Conservation (phyloP, 2,888 invertebrate species). For the Ametastegia equiseti region DNA sequence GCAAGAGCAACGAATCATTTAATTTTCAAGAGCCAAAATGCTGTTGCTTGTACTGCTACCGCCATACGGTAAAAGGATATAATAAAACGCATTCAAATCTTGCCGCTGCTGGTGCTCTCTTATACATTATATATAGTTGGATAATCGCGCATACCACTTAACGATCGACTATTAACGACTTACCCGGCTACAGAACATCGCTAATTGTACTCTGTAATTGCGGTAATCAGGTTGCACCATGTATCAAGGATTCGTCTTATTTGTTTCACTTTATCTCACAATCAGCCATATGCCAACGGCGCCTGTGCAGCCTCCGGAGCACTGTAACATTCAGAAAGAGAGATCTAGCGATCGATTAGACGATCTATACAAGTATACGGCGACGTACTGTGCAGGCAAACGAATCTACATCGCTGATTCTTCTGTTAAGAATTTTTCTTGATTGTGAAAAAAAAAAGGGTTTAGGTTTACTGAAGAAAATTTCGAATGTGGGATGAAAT, state of each 20-base stretch:
- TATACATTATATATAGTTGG: too few relatives aligned
- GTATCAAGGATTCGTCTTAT: conserved; percentile 21
- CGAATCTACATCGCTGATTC: not conserved
- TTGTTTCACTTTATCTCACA: conserved; percentile 15
- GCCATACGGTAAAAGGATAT: not conserved
- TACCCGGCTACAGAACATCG: conserved; percentile 12
- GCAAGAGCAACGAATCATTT: conserved; percentile 24
- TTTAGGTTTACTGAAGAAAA: too few relatives aligned
- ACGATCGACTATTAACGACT: conserved; percentile 35
- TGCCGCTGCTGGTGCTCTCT: not conserved
- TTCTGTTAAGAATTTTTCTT: not conserved
- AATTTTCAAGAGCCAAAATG: conserved; percentile 18
- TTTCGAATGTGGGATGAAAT: too few relatives aligned
- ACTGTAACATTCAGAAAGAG: not conserved
- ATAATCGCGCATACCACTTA: conserved; percentile 40
- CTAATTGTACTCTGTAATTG: conserved; percentile 44
- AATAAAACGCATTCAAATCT: conserved; percentile 21
- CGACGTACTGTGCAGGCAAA: not conserved
- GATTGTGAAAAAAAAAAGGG: not conserved
- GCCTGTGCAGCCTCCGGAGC: not conserved
- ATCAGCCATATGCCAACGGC: conserved; percentile 19
- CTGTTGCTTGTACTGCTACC: too few relatives aligned
- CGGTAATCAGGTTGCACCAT: conserved; percentile 40
- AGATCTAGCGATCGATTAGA: conserved; percentile 26
- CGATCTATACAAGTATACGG: not conserved